These are phyloP conservation scores for Neoaliturus tenellus DNA, from an alignment of 2,888 invertebrate genomes.

Conservation along the genomic window DNA sequence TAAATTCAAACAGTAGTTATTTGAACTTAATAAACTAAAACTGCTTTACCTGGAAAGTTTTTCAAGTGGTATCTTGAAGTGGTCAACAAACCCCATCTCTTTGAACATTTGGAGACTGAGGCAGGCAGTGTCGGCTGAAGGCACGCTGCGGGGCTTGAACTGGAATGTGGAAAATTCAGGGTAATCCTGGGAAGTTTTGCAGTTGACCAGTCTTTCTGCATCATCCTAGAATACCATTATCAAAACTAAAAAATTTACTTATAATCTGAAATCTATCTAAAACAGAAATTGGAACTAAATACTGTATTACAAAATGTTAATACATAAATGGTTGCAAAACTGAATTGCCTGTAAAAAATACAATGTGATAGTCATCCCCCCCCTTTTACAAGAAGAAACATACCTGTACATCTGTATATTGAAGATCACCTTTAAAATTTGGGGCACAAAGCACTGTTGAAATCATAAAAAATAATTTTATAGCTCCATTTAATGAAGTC, in stretches of 20 bases:
- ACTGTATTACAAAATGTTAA: too few species aligned
- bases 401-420: too few species aligned
- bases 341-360: too few species aligned
- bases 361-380: too few species aligned
- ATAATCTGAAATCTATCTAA: too few species aligned
- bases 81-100: neutral
- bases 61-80: neutral
- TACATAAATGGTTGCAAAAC: too few species aligned
- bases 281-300: too few species aligned
- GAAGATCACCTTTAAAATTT: neutral
- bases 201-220: neutral
- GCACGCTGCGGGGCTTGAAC: neutral
- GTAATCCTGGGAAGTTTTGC: neutral
- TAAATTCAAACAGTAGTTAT: too few species aligned
- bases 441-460: neutral
- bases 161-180: neutral
- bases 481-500: too few species aligned
- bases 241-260: too few species aligned
- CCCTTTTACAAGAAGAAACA: too few species aligned
- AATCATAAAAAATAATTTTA: neutral
- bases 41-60: slow-evolving; percentile 2
- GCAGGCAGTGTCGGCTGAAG: neutral
- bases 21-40: neutral
- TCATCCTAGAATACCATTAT: neutral
- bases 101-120: slow-evolving; percentile 11